These are phyloP conservation scores for Micronycteris hirsuta DNA, from an alignment of 2,113 vertebrate genomes.

Conservation along the genomic window DNA sequence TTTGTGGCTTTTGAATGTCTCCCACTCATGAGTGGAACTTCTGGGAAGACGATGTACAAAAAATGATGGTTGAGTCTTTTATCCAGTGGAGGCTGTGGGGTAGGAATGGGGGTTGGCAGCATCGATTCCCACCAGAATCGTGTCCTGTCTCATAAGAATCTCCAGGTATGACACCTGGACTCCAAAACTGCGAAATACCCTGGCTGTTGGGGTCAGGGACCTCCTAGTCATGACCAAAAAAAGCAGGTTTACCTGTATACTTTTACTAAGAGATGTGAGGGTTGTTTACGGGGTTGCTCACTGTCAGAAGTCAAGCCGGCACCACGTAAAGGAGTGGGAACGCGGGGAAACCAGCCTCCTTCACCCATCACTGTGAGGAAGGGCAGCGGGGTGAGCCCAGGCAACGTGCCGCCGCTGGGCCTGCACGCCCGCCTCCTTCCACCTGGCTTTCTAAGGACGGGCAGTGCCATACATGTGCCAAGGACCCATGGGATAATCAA, in stretches of 20 bases:
- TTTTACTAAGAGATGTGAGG: neutral
- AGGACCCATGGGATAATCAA: neutral
- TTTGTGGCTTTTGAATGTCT: neutral
- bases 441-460: neutral
- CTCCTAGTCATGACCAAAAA: neutral
- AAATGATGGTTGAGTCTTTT: neutral
- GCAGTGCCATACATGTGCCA: neutral
- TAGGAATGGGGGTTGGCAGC: too few relatives aligned
- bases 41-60: neutral
- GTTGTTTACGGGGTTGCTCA: neutral
- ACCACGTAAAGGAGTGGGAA: neutral
- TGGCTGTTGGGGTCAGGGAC: neutral
- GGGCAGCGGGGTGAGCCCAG: neutral
- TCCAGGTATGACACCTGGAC: neutral
- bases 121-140: neutral
- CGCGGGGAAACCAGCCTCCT: neutral
- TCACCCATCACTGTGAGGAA: neutral
- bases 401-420: neutral
- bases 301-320: neutral
- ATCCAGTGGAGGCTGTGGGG: neutral
- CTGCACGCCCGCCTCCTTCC: neutral
- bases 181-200: neutral
- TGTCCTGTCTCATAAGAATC: neutral
- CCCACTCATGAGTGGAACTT: neutral
- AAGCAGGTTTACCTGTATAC: neutral